Base-by-base conservation (phyloP, 1,140 invertebrate genomes). In the Cotesia glomerata region DNA sequence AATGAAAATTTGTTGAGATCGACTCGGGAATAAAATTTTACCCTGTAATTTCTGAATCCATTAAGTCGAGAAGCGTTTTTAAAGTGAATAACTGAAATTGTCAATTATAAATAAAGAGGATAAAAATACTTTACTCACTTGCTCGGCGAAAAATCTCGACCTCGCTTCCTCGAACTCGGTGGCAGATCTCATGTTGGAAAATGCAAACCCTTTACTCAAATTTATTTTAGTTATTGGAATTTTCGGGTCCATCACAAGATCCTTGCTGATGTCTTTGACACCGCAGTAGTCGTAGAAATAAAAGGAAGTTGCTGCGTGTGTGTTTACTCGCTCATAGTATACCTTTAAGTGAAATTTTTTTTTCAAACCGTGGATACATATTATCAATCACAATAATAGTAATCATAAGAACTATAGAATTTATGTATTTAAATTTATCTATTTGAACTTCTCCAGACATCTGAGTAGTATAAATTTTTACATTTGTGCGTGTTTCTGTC, bases 121-220 rank as follows among this genome's bases (percentile, higher is more conserved):
- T 26, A 32, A 26, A 61, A 34, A 32, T 13, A 13, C 32, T 8
- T 35, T 26, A 63, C 71, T 45, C 76, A 86, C 85, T 81, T 87
- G 85, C 58, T 95, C 93, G 35, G 91, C 90, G 78, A 95, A 96
- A 85, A 97, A 97, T 75, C 92, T 86, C 11, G 92, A 91, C 73
- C 95, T 87, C 78, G 95, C 94, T 75, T 95, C 93, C 81, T 96
- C 94, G 80, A 96, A 96, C 85, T 94, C 94, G 79, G 89, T 91
- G 3, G 94, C 93, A 0, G 94, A 92, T 75, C 93, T 91, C 58
- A 93, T 89, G 78, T 93, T 94, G 11, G 93, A 92, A 80, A 95
- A 96, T 0, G 93, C 93, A 79, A 95, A 95, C 2, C 93, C 93
- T 83, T 95, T 95, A 74, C 91, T 93, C 74, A 95, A 91, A 32